A percentile compares a stretch with the other conserved stretches of the same genome.
phyloP scores from a whole-genome alignment of 2,797 vertebrate species.

The Danio aesculapii region DNA sequence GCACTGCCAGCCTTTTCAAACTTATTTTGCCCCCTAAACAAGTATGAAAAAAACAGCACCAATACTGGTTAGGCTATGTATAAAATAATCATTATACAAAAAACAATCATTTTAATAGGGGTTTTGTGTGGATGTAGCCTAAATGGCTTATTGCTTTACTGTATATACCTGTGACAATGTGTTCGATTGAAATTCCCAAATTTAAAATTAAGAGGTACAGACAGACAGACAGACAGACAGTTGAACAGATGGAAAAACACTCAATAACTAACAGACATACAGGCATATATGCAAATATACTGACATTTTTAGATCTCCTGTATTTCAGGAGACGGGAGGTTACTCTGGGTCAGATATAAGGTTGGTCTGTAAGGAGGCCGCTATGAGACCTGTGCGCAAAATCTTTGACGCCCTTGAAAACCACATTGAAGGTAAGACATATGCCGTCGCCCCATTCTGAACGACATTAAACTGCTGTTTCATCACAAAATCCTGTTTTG shows the following conservation, averaged over 20 bases:
- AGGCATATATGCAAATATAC: no score
- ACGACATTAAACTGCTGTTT: constrained; percentile 18
- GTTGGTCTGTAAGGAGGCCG: constrained; percentile 93
- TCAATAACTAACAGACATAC: not conserved
- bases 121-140: no score
- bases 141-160: no score
- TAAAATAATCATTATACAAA: no score
- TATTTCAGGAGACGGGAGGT: constrained; percentile 82
- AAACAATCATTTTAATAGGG: no score
- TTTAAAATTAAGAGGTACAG: no score
- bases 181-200: no score
- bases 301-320: not conserved
- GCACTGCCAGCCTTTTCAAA: no score
- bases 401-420: constrained; percentile 90
- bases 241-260: not conserved
- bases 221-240: not conserved
- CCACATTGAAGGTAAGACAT: constrained; percentile 80
- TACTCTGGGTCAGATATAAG: constrained; percentile 95
- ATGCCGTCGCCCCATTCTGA: not conserved
- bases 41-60: no score
- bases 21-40: no score
- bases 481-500: not conserved
- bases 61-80: no score
- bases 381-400: constrained; percentile 94
- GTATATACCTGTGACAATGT: no score